Percentiles rank a stretch among this genome's conserved stretches.
Conservation (phyloP, 2,888 invertebrate species). For the Cantharis rustica region DNA sequence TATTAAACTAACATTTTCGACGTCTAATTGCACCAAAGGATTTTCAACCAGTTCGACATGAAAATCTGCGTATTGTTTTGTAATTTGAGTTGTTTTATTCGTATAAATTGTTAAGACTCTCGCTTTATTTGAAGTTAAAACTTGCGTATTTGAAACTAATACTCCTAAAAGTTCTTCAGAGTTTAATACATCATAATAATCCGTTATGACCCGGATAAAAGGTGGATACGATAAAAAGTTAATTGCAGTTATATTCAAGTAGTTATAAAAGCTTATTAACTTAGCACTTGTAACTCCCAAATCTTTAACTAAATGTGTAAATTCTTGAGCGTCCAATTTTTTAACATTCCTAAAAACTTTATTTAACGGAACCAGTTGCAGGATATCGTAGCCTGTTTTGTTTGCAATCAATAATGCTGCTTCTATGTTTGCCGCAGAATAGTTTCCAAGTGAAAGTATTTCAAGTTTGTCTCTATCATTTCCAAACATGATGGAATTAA, state of each 20-base stretch:
- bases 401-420: conserved; percentile 11
- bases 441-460: conserved; percentile 28
- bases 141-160: conserved; percentile 8
- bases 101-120: not conserved
- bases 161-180: conserved; percentile 19
- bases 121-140: conserved; percentile 24
- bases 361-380: conserved; percentile 18
- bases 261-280: conserved; percentile 11
- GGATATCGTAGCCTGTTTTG: conserved; percentile 13
- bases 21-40: conserved; percentile 4
- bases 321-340: not conserved
- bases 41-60: conserved; percentile 9
- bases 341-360: not conserved
- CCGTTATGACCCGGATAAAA: conserved; percentile 12
- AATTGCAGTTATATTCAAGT: conserved; percentile 14
- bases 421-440: conserved; percentile 17
- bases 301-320: conserved; percentile 6
- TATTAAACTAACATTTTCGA: not conserved
- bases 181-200: conserved; percentile 19
- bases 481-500: conserved; percentile 13
- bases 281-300: conserved; percentile 7
- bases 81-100: not conserved
- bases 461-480: conserved; percentile 17
- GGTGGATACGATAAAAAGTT: conserved; percentile 15
- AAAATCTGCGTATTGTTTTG: conserved; percentile 5